These are phyloP conservation scores for Cairina moschata DNA, from an alignment of 2,113 vertebrate species.

Conservation along the genomic window DNA sequence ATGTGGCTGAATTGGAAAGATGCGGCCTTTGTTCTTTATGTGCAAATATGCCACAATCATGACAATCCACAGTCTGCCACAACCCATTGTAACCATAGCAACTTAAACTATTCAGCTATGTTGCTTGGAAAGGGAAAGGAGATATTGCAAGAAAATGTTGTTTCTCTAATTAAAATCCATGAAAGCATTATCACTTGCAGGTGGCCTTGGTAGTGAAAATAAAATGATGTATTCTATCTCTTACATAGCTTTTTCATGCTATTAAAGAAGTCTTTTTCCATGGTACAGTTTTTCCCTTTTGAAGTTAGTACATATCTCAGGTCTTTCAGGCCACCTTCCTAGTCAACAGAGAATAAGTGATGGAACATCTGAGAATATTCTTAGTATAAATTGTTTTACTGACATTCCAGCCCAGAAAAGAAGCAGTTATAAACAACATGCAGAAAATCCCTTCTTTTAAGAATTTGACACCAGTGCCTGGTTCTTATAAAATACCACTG, in stretches of 20 bases:
- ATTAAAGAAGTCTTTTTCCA: not conserved
- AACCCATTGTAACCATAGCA: conserved; percentile 62
- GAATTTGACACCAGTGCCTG: conserved; percentile 25
- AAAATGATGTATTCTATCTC: not conserved
- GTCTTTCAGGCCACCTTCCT: not conserved
- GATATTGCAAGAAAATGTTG: conserved; percentile 53
- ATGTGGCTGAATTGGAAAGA: conserved; percentile 29
- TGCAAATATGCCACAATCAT: conserved; percentile 47
- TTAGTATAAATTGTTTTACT: not conserved
- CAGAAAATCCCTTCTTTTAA: conserved; percentile 43
- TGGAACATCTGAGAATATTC: conserved; percentile 19
- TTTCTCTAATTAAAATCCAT: conserved; percentile 52
- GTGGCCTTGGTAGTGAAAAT: conserved; percentile 16
- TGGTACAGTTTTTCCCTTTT: not conserved
- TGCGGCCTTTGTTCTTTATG: conserved; percentile 13
- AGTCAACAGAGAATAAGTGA: not conserved
- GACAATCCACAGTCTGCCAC: conserved; percentile 51
- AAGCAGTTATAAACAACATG: conserved; percentile 12
- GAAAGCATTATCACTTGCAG: conserved; percentile 45
- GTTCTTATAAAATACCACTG: conserved; percentile 6
- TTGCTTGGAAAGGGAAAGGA: conserved; percentile 32
- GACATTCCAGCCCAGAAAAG: conserved; percentile 30
- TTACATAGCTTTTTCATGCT: not conserved
- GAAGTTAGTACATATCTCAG: not conserved
- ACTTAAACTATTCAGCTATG: conserved; percentile 34